Percentiles rank a stretch among this genome's conserved stretches.
phyloP scores from a whole-genome alignment of 2,888 invertebrate genomes.

The Petrolisthes cinctipes region DNA sequence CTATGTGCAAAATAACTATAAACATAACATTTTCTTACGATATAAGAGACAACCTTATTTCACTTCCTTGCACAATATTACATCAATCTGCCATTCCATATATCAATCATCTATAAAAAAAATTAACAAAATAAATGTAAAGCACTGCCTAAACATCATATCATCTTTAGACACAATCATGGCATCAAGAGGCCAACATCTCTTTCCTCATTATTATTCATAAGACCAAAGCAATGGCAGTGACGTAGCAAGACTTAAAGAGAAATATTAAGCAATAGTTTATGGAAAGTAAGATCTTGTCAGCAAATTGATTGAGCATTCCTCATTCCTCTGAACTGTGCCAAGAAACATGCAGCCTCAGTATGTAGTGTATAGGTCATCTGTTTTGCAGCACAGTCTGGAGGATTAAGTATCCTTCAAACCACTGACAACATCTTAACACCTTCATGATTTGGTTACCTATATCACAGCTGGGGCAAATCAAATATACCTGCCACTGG shows the following conservation, averaged over 20 bases:
- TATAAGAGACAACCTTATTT: too few species aligned
- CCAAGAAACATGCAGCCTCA: too few species aligned
- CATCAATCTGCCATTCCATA: too few species aligned
- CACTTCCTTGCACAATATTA: too few species aligned
- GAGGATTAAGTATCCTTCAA: too few species aligned
- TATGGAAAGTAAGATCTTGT: not conserved
- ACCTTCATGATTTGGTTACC: slow-evolving; percentile 28
- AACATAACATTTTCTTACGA: too few species aligned
- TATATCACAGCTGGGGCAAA: slow-evolving; percentile 38
- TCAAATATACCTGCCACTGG: slow-evolving; percentile 23
- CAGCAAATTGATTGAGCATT: too few species aligned
- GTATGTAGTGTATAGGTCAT: not conserved
- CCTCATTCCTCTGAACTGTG: not conserved
- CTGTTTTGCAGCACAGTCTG: too few species aligned
- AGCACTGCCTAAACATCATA: not conserved
- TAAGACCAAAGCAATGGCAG: slow-evolving; percentile 22
- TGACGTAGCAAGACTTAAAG: slow-evolving; percentile 28
- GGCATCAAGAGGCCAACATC: not conserved
- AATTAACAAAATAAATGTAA: not conserved
- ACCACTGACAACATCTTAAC: too few species aligned
- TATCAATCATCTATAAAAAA: not conserved
- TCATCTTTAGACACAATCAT: not conserved
- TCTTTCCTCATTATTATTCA: not conserved
- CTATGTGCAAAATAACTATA: too few species aligned
- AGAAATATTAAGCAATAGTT: not conserved